Percentiles rank a stretch among this genome's conserved stretches.
phyloP scores from a whole-genome alignment of 2,888 invertebrate genomes.

The Coronaproctus castanopsis region DNA sequence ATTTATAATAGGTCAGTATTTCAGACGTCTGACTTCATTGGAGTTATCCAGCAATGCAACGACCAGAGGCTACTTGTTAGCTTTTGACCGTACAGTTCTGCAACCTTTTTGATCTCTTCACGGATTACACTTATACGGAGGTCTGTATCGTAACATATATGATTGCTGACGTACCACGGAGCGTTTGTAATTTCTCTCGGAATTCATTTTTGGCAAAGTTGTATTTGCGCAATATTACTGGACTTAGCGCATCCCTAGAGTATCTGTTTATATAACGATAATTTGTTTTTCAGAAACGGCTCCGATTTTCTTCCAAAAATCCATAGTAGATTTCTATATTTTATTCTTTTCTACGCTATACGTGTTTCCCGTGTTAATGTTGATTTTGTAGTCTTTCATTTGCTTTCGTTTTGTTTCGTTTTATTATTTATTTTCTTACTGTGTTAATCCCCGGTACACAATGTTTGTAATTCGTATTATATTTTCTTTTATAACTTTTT shows the following conservation, averaged over 20 bases:
- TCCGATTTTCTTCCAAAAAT: neutral
- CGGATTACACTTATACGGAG: too few species aligned
- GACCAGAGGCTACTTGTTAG: too few species aligned
- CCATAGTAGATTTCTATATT: neutral
- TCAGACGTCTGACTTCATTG: neutral
- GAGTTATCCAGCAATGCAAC: neutral
- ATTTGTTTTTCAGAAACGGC: neutral
- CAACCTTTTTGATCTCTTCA: too few species aligned
- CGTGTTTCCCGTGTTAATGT: neutral
- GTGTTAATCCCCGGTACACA: too few species aligned
- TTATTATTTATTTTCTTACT: too few species aligned
- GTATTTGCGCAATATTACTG: neutral
- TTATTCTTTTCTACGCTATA: neutral
- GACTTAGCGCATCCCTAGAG: neutral
- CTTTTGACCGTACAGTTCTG: too few species aligned
- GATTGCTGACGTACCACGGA: neutral
- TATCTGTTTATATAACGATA: neutral
- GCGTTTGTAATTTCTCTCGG: neutral
- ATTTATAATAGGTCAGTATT: neutral
- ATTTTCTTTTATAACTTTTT: too few species aligned
- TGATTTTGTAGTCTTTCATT: too few species aligned
- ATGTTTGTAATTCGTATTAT: too few species aligned
- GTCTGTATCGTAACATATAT: too few species aligned
- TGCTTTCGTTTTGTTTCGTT: too few species aligned
- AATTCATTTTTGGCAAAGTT: neutral